Evolutionary conservation across 2,888 invertebrate species (phyloP).

Genomic region (Agonopterix alstromeriana): DNA sequence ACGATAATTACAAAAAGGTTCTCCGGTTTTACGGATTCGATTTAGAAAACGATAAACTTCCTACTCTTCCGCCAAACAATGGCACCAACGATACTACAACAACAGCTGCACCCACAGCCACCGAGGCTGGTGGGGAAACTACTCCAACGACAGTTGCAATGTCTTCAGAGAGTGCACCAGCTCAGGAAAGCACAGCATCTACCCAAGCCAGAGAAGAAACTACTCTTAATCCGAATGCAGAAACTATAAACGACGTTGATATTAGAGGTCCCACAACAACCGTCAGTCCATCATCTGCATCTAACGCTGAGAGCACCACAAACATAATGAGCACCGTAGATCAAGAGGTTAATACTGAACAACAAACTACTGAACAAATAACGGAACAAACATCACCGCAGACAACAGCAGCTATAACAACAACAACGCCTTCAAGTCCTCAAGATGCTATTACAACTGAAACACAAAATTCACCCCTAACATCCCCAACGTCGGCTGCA

Average conservation of each 20-base stretch:
- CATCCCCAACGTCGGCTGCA: constrained; percentile 1
- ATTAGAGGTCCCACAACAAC: constrained; percentile 31
- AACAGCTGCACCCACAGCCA: constrained; percentile 17
- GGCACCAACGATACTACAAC: constrained; percentile 26
- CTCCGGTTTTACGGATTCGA: constrained; percentile 89
- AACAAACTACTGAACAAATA: constrained; percentile 21
- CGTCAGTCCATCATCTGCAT: constrained; percentile 30
- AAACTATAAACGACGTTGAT: constrained; percentile 39
- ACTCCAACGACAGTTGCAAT: constrained; percentile 17
- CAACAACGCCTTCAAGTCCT: neutral
- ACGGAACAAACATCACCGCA: constrained; percentile 8
- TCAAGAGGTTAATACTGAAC: constrained; percentile 11
- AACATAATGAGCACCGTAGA: constrained; percentile 8
- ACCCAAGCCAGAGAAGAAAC: constrained; percentile 39
- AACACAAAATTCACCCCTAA: constrained; percentile 2
- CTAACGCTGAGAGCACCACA: constrained; percentile 36
- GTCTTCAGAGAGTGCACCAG: constrained; percentile 25
- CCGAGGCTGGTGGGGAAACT: constrained; percentile 14
- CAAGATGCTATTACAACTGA: constrained; percentile 1
- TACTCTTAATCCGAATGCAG: constrained; percentile 42
- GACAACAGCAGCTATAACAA: constrained; percentile 2
- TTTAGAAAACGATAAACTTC: constrained; percentile 68
- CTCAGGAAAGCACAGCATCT: constrained; percentile 26
- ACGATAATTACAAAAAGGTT: constrained; percentile 83
- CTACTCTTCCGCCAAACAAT: constrained; percentile 34